These are phyloP conservation scores for Aphaenogaster rudis DNA, from an alignment of 1,140 invertebrate species.

Conservation along the genomic window DNA sequence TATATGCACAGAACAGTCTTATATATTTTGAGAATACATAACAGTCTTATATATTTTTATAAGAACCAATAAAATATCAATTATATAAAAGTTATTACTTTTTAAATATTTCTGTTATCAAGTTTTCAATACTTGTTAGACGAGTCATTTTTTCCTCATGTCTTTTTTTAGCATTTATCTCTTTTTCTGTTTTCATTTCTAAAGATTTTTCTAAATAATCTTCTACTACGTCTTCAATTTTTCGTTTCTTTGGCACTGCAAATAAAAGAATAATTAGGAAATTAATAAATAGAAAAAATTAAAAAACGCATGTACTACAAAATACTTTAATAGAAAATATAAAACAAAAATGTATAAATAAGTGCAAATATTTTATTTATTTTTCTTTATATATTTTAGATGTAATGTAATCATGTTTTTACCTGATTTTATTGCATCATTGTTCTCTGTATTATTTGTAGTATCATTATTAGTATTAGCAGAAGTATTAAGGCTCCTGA, in stretches of 20 bases:
- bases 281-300: conserved; percentile 9
- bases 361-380: neutral
- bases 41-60: neutral
- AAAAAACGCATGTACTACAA: too few relatives aligned
- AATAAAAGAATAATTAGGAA: neutral
- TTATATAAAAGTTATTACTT: neutral
- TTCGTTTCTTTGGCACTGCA: neutral
- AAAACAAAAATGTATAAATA: neutral
- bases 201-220: conserved; percentile 11
- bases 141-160: neutral
- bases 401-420: neutral
- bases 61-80: neutral
- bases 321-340: too few relatives aligned
- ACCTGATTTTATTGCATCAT: neutral
- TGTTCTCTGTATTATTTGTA: neutral
- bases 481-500: too few relatives aligned
- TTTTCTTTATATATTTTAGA: neutral
- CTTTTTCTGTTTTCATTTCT: neutral
- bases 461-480: neutral
- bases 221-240: neutral
- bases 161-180: neutral
- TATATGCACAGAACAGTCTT: too few relatives aligned
- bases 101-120: neutral
- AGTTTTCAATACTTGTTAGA: neutral
- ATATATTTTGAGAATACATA: too few relatives aligned